Evolutionary conservation across 2,797 vertebrate genomes (phyloP).

Genomic region (Lepidocolaptes lacrymiger): DNA sequence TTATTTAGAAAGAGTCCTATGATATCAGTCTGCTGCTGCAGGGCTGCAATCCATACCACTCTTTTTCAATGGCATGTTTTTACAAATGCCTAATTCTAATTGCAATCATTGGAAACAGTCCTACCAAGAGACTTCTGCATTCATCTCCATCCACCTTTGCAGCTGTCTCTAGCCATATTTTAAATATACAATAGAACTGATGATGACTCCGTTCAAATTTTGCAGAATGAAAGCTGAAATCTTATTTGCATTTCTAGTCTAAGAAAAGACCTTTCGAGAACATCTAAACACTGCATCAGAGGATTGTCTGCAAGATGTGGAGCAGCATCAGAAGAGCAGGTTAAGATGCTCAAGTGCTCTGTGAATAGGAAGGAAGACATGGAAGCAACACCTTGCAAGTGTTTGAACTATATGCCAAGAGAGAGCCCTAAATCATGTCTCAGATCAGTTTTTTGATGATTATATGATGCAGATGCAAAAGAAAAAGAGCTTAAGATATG

Average conservation of each 20-base stretch:
- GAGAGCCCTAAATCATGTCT: background rate
- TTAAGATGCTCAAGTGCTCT: background rate
- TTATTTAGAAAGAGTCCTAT: constrained; percentile 1
- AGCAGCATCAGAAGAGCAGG: background rate
- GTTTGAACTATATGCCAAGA: background rate
- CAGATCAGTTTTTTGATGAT: background rate
- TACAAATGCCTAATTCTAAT: background rate
- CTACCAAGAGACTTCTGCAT: background rate
- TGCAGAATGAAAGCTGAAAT: background rate
- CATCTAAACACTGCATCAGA: background rate
- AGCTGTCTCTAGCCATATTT: background rate
- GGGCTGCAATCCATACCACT: background rate
- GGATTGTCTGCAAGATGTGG: background rate
- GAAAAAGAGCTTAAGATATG: background rate
- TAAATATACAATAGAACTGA: background rate
- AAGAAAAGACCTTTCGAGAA: background rate
- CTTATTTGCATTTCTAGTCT: background rate
- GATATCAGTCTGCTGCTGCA: background rate
- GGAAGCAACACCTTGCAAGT: background rate
- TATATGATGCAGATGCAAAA: background rate
- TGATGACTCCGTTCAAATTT: background rate
- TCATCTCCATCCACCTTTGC: background rate
- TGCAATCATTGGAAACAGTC: background rate
- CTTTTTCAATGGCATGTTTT: background rate
- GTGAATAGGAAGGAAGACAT: background rate